Base-by-base conservation (phyloP, 2,888 invertebrate genomes). In the Phragmatobia fuliginosa region DNA sequence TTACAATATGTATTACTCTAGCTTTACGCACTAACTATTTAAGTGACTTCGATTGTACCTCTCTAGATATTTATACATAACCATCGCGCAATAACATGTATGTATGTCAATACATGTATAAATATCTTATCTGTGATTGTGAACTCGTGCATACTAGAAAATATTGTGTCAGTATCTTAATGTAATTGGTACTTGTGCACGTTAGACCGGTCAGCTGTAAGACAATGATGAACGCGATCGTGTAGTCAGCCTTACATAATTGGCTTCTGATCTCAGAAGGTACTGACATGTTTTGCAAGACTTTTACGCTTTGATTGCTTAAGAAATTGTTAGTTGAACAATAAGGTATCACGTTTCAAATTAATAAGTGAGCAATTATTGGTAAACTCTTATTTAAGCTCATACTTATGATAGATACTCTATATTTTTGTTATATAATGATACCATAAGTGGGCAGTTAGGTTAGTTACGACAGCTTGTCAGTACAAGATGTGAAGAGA, bases 211-310 rank as follows among this genome's bases (percentile, higher is more conserved):
- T 87, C 79, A 77, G 52, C 56, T 61, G 70, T 75, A 83, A 86
- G 83, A 88, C 88, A 88, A 89, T 86, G 81, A 83, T 79, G 80
- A 80, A 83, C 81, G 78, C 71, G 83, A 73, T 72, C 75, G 69
- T 68, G 71, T 67, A 78, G 68, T 71, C 78, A 77, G 83, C 76
- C 83, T 90, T 90, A 88, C 82, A 87, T 91, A 87, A 91, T 86
- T 59, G 31, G 58, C 31, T 28, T 85, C 81, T 76, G 78, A 82
- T 81, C 78, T 82, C 78, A 79, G 77, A 75, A 77, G 56, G 76
- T 71, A 73, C 80, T 80, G 75, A 25, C 38, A 52, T 76, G 80
- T 87, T 85, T 82, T 73, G 83, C 81, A 87, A 86, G 66, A 67
- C 64, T 71, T 80, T 79, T 78, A 74, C 74, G 73, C 70, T 80